These are phyloP conservation scores for Aleadryas rufinucha DNA, from an alignment of 2,113 vertebrate genomes.

Conservation along the genomic window DNA sequence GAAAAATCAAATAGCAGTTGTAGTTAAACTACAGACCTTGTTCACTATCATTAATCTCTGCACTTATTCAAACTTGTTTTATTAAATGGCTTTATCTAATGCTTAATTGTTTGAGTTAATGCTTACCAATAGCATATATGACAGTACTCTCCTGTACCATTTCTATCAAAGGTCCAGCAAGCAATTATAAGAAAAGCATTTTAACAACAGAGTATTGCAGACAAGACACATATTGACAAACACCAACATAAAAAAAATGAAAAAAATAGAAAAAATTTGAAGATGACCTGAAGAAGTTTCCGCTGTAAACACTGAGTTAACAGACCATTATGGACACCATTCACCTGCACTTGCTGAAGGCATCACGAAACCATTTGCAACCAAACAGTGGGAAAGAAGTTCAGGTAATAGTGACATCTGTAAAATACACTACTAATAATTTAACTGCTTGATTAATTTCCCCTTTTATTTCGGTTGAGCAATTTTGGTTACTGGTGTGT, in stretches of 20 bases:
- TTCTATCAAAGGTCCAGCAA: background rate
- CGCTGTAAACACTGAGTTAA: background rate
- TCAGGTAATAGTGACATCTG: background rate
- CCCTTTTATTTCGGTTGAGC: background rate
- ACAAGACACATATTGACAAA: background rate
- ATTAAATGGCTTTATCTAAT: background rate
- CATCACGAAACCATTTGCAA: accelerated
- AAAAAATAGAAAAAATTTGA: background rate
- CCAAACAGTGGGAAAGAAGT: background rate
- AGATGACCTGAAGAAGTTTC: background rate
- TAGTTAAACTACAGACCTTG: background rate
- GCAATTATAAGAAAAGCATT: background rate
- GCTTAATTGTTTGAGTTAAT: background rate
- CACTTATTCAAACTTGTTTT: background rate
- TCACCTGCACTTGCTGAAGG: background rate
- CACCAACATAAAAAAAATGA: accelerated
- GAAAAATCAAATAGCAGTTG: background rate
- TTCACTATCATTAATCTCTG: background rate
- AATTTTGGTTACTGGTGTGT: background rate
- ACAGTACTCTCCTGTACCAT: background rate
- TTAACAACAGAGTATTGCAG: background rate
- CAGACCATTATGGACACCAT: background rate
- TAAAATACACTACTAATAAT: background rate
- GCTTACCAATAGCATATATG: background rate
- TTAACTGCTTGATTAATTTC: background rate